Base-by-base conservation (phyloP, 1,140 invertebrate genomes). In the Ips typographus region DNA sequence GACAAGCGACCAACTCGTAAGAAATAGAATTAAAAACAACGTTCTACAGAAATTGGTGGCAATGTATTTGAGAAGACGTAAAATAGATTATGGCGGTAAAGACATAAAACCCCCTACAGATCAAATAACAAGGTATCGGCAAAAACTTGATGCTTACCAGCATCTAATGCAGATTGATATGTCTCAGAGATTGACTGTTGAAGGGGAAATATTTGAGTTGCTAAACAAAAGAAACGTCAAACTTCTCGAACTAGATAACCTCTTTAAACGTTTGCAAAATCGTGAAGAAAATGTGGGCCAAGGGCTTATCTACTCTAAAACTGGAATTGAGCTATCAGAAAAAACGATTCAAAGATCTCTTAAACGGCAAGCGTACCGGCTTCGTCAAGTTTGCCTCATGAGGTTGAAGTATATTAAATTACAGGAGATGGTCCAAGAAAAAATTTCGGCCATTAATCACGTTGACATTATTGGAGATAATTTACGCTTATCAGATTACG, bases 261-360 rank as follows among this genome's bases (percentile, higher is more conserved):
- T 62, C 41, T 77, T 78, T 40, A 62, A 71, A 41, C 36, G 44
- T 4, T 66, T 75, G 59, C 60, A 71, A 39, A 62, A 61, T 3
- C 71, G 70, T 8, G 77, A 79, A 64, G 64, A 52, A 40, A 73
- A 76, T 39, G 74, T 73, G 44, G 72, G 75, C 2, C 41, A 57
- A 4, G 74, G 77, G 3, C 62, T 77, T n/a, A 77, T 78, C 43
- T 70, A 69, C 66, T 71, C 73, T 1, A 79, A 75, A 74, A 77
- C 75, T 59, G 75, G 76, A 49, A 78, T 73, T 42, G 67, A 70
- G 52, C 75, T 79, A 58, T 68, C 73, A n/a, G 71, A 75, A 36
- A 77, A 78, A 56, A n/a, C 76, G 7, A 61, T 74, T 38, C 68
- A 76, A 51, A 62, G 70, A 47, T 53, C 73, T 2, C 7, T 77